Evolutionary conservation across 2,113 vertebrate species (phyloP).

Genomic region (Dendrocopos noguchii): DNA sequence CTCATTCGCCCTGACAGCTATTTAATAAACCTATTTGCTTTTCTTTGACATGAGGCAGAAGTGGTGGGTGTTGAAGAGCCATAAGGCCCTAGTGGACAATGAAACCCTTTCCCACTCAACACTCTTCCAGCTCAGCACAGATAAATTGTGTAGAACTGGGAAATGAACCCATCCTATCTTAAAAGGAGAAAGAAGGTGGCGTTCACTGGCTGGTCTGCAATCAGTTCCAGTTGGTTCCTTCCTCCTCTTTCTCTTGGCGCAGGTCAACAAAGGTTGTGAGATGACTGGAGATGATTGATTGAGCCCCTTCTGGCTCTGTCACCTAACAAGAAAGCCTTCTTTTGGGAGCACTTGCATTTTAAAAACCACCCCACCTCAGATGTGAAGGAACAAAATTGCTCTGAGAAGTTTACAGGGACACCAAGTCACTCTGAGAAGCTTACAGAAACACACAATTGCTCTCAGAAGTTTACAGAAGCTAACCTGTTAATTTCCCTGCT

Average conservation of each 20-base stretch:
- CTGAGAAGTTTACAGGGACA: neutral
- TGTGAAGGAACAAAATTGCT: neutral
- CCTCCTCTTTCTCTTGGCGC: neutral
- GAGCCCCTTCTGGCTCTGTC: neutral
- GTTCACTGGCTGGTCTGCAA: neutral
- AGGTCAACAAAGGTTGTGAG: neutral
- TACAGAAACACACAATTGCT: neutral
- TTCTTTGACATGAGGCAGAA: constrained; percentile 86
- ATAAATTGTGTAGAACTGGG: constrained; percentile 81
- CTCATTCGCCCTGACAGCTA: constrained; percentile 84
- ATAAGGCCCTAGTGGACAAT: constrained; percentile 79
- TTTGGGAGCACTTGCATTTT: neutral
- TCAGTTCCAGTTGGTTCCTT: neutral
- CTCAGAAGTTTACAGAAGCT: neutral
- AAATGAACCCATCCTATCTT: constrained; percentile 79
- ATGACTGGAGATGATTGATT: neutral
- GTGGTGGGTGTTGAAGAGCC: constrained; percentile 84
- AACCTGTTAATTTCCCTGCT: neutral
- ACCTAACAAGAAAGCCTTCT: neutral
- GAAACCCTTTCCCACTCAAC: constrained; percentile 85
- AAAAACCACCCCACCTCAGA: neutral
- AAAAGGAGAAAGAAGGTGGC: neutral
- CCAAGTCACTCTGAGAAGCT: neutral
- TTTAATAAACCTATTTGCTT: constrained; percentile 87
- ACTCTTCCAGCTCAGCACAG: constrained; percentile 78